A percentile compares a stretch with the other conserved stretches of the same genome.
These are phyloP conservation scores for Nineta flava DNA, from an alignment of 2,888 invertebrate species.

Conservation along the genomic window DNA sequence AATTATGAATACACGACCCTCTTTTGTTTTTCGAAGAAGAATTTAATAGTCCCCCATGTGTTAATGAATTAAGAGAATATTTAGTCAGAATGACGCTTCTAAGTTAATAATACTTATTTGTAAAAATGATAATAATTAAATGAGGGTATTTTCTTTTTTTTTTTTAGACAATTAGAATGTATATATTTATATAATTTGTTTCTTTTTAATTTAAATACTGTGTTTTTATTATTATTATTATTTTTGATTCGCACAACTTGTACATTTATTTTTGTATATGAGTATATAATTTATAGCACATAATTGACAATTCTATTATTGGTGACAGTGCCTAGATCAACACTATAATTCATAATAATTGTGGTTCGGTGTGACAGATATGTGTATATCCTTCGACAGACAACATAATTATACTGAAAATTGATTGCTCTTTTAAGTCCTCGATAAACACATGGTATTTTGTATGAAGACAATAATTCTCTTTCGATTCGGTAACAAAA, in stretches of 20 bases:
- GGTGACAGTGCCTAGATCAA: neutral
- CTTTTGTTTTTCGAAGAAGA: neutral
- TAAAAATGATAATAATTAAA: neutral
- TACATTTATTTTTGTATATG: neutral
- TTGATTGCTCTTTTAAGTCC: too few species aligned
- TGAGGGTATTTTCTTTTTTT: slow-evolving; percentile 8
- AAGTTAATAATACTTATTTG: slow-evolving; percentile 1
- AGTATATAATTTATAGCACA: neutral
- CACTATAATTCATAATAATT: neutral
- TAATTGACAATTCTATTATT: neutral
- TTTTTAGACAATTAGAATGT: slow-evolving; percentile 7
- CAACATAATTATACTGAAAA: too few species aligned
- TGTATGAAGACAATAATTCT: too few species aligned
- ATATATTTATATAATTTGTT: slow-evolving; percentile 7
- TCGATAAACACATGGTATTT: too few species aligned
- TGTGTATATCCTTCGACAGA: too few species aligned
- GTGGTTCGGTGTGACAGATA: too few species aligned
- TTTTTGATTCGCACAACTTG: slow-evolving; percentile 3
- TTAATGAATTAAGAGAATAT: neutral
- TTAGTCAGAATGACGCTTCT: slow-evolving; percentile 7
- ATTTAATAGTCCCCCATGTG: neutral
- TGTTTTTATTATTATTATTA: neutral
- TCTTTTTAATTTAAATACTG: neutral
- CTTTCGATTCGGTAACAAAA: too few species aligned
- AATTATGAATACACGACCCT: too few species aligned